Conservation (phyloP, 2,888 invertebrate species). For the Drosophila melanosoma region DNA sequence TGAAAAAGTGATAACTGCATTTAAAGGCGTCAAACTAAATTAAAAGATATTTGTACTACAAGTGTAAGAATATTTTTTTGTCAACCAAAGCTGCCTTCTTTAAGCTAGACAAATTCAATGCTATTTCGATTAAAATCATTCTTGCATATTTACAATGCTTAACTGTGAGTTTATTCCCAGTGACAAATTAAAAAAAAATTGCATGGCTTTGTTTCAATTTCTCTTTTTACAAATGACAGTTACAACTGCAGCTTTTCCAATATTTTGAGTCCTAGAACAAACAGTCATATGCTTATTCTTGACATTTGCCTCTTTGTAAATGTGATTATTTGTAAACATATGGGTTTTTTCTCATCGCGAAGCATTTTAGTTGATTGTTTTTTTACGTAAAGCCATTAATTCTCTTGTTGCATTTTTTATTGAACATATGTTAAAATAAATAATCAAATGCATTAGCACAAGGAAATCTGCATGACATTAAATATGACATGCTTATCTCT, state of each 20-base stretch:
- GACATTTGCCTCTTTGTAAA: not conserved
- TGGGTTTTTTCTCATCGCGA: not conserved
- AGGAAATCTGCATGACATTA: not conserved
- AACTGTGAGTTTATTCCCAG: no score
- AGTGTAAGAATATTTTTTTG: not conserved
- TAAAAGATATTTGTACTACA: not conserved
- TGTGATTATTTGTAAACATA: not conserved
- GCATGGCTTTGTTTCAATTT: no score
- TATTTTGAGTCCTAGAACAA: not conserved
- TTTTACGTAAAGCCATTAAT: not conserved
- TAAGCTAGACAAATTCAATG: not conserved
- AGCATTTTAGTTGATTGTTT: not conserved
- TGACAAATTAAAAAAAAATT: no score
- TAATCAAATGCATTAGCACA: constrained; percentile 1
- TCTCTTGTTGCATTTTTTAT: constrained; percentile 2
- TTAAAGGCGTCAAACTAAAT: not conserved
- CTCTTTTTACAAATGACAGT: not conserved
- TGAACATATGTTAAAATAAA: not conserved
- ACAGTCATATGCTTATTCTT: not conserved
- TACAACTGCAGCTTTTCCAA: not conserved
- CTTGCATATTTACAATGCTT: not conserved
- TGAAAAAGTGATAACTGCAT: constrained; percentile 1
- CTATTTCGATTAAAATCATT: not conserved
- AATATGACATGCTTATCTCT: not conserved
- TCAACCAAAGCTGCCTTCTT: not conserved